Percentiles rank a stretch among this genome's conserved stretches.
These are phyloP conservation scores for Chloropsis cyanopogon DNA, from an alignment of 2,113 vertebrate genomes.

Conservation along the genomic window DNA sequence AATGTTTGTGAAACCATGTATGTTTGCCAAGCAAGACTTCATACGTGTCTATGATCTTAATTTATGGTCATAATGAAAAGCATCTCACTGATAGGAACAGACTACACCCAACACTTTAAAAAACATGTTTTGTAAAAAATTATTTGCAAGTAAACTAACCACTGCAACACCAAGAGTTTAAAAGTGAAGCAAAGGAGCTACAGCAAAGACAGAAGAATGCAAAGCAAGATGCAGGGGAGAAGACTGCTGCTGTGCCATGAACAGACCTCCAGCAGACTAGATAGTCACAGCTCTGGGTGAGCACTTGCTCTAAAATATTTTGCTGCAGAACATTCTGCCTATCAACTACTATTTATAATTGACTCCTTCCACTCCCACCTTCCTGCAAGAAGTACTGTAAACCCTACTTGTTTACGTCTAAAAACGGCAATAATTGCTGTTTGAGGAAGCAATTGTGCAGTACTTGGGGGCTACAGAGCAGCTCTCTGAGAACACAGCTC, in stretches of 20 bases:
- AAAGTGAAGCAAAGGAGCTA: not conserved
- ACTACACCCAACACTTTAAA: not conserved
- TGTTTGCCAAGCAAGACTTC: not conserved
- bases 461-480: not conserved
- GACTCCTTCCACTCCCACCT: not conserved
- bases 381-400: not conserved
- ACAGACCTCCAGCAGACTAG: not conserved
- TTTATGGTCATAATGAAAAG: not conserved
- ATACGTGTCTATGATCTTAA: not conserved
- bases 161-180: not conserved
- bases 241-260: not conserved
- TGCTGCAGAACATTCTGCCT: not conserved
- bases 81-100: not conserved
- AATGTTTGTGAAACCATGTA: not conserved
- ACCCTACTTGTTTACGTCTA: not conserved
- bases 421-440: not conserved
- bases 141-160: not conserved
- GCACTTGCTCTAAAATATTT: not conserved
- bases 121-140: not conserved
- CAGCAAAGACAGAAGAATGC: not conserved
- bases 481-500: not conserved
- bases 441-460: not conserved
- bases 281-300: not conserved
- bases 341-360: not conserved
- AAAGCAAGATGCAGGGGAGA: not conserved